Evolutionary conservation across 2,797 vertebrate species (phyloP), one percentile per base, ranked within the genome.

Genomic region (Semaprochilodus insignis): DNA sequence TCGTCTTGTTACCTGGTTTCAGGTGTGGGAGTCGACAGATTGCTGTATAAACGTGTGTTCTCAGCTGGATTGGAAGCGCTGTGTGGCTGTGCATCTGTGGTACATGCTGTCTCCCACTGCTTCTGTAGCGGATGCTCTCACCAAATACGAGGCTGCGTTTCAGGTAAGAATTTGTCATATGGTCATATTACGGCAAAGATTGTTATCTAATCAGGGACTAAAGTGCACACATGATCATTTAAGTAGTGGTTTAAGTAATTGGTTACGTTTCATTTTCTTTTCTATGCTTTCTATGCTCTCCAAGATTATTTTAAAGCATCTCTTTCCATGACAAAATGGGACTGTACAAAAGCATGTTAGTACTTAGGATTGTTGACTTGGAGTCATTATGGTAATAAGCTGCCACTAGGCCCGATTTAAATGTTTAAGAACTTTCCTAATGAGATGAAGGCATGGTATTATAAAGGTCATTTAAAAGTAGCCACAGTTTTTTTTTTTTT

Each of bases 21-120:
- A 99, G 98, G 97, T 99, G n/a, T 99, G 97, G 98, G 95, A 96
- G 84, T 92, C 96, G 0, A 96, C 97, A 0, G 96, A 97, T 72
- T 93, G 89, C 0, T 81, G 79, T 63, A 91, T 99, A 84, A 99
- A 98, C 0, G 95, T 98, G 6, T 99, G 97, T 87, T 93, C 93
- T 0, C 93, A 95, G 88, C 84, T 99, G 88, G 98, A 99, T 87
- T 99, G 98, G 98, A 99, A 97, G 87, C 97, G 98, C 1, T 95
- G 96, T 2, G 1, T 98, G 5, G 98, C 96, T 0, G 82, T 99
- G 6, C 97, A 99, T 85, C 96, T 99, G 15, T 99, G 98, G 98
- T 99, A 96, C 93, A 96, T 98, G 92, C 92, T 99, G 80, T 97
- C 97, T 0, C 97, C 98, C 0, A 98, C 96, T 0, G 96, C 97